Percentiles rank a stretch among this genome's conserved stretches.
These are phyloP conservation scores for Anisognathus igniventris DNA, from an alignment of 2,797 vertebrate genomes.

Conservation along the genomic window DNA sequence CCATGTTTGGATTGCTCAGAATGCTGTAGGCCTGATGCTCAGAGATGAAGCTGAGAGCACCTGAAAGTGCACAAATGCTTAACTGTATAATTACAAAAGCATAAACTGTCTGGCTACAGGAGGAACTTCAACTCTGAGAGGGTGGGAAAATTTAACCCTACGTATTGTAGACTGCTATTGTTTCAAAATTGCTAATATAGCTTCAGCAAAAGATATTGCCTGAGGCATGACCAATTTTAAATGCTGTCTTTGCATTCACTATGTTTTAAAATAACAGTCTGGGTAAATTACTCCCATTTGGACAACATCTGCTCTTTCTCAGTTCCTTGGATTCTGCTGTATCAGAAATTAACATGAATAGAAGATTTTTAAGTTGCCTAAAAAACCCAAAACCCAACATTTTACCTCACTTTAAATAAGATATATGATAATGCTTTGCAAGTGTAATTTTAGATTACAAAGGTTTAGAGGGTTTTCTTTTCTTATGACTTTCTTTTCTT, in stretches of 20 bases:
- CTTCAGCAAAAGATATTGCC: background rate
- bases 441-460: background rate
- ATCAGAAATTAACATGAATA: background rate
- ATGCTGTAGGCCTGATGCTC: background rate
- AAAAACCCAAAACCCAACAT: background rate
- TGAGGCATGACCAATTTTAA: background rate
- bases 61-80: background rate
- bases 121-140: background rate
- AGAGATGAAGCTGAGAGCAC: background rate
- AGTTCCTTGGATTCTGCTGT: background rate
- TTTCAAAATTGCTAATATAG: background rate
- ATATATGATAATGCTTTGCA: constrained; percentile 2
- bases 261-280: background rate
- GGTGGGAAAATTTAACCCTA: background rate
- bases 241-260: background rate
- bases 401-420: constrained; percentile 9
- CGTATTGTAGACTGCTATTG: background rate
- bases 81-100: background rate
- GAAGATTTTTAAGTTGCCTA: background rate
- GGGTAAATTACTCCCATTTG: constrained; percentile 12
- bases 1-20: background rate
- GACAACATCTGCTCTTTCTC: background rate
- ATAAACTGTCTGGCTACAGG: background rate
- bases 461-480: background rate
- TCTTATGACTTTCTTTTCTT: constrained; percentile 6